phyloP scores from a whole-genome alignment of 2,113 vertebrate species.

The Toxostoma redivivum region DNA sequence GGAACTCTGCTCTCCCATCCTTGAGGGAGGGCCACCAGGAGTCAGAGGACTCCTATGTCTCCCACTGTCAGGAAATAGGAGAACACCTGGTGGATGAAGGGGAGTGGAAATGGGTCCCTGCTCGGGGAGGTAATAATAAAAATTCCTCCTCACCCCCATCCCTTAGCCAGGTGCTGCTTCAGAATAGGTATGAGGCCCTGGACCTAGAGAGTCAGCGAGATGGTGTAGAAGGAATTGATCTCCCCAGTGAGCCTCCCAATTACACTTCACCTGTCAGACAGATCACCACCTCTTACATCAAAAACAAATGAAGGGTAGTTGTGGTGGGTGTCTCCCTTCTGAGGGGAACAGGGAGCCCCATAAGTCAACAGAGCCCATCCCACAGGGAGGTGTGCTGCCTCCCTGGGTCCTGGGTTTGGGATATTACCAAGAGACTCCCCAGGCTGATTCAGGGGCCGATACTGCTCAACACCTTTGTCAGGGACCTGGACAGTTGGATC shows the following conservation, averaged over 20 bases:
- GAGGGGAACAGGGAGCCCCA: neutral
- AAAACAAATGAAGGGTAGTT: neutral
- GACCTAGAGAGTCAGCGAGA: neutral
- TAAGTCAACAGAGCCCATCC: neutral
- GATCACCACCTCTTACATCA: neutral
- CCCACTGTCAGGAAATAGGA: neutral
- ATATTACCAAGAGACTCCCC: no score
- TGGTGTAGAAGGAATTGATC: neutral
- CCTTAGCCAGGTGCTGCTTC: neutral
- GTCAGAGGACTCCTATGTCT: neutral
- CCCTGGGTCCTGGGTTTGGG: no score
- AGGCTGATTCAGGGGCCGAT: neutral
- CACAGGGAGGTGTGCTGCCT: neutral
- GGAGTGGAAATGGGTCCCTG: neutral
- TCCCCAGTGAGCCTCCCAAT: neutral
- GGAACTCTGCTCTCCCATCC: no score
- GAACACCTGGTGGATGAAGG: neutral
- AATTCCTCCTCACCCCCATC: neutral
- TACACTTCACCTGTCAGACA: accelerated
- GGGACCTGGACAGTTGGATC: no score
- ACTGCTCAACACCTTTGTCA: no score
- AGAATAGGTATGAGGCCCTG: neutral
- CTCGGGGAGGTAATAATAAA: neutral
- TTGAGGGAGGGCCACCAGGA: neutral
- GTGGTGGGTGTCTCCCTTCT: no score